Base-by-base conservation (phyloP, 64 coral and sea anemone species). In the Astreopora myriophthalma region DNA sequence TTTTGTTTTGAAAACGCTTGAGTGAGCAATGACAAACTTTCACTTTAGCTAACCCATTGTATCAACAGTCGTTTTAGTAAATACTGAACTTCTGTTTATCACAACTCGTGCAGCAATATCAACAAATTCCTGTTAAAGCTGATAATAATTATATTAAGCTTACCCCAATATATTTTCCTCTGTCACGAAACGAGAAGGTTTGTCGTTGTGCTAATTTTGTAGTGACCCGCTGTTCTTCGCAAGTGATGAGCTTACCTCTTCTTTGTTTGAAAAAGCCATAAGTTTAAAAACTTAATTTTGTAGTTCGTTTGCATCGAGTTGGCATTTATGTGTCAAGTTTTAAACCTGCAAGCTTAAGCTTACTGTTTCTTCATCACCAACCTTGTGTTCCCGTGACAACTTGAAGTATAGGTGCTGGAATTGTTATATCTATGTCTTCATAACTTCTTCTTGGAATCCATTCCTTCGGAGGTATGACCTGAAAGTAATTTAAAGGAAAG, bases 381-480 rank as follows among this genome's bases (percentile, higher is more conserved):
- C 97, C 97, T 93, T 99, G 97, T 42, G 91, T 95, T 6, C 97
- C 97, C 35, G 94, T 93, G 42, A 99, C 86, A 85, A 99, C 93
- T 84, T 99, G 97, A 42, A 91, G 88, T 74, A 96, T 99, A 2
- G 97, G 97, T 1, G 97, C 97, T 42, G 97, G 97, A 11, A 99
- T 96, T 64, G 61, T 69, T 20, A 96, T 72, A 74, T 93, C 75
- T 31, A 95, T 84, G 9, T 80, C 77, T 27, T 93, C 79, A 71
- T 99, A 96, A 49, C 90, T 95, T 80, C 71, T 87, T 44, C 94
- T 79, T 39, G 97, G 89, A 58, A 95, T 49, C 97, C 97, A 99
- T 71, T 88, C 97, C 75, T 95, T 99, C 8, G 97, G 97, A 71
- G 97, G 97, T 65, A 99, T 94, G 42, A 99, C 93, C 97, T 99